Percentiles rank a stretch among this genome's conserved stretches.
phyloP scores from a whole-genome alignment of 92 coral and sea anemone genomes.

The Hydrozoanthus gracilis region DNA sequence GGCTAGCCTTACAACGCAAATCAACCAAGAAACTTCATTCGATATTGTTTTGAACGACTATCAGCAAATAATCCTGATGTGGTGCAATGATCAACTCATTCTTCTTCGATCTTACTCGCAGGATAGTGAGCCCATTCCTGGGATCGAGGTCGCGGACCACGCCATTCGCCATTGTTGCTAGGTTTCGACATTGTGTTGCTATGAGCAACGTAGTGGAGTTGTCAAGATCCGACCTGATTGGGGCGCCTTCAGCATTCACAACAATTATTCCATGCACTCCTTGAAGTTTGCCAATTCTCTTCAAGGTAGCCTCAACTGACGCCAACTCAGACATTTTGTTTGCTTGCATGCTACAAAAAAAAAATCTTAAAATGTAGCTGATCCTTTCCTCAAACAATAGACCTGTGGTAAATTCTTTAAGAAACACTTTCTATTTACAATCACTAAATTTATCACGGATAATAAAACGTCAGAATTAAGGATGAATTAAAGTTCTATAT shows the following conservation, averaged over 20 bases:
- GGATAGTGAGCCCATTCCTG: slow-evolving; percentile 70
- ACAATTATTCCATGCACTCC: slow-evolving; percentile 85
- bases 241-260: slow-evolving; percentile 83
- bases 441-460: too few species aligned
- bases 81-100: slow-evolving; percentile 89
- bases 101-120: slow-evolving; percentile 81
- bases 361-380: not conserved
- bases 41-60: slow-evolving; percentile 74
- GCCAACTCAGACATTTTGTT: slow-evolving; percentile 32
- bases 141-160: slow-evolving; percentile 87
- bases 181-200: slow-evolving; percentile 68
- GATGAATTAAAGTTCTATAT: too few species aligned
- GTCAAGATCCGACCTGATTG: slow-evolving; percentile 81
- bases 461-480: too few species aligned
- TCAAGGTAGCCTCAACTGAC: slow-evolving; percentile 67
- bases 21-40: slow-evolving; percentile 42
- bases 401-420: too few species aligned
- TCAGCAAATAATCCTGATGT: slow-evolving; percentile 66
- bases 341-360: not conserved
- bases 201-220: slow-evolving; percentile 76
- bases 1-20: too few species aligned
- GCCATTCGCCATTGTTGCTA: slow-evolving; percentile 67
- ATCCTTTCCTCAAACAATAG: too few species aligned
- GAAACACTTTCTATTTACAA: too few species aligned
- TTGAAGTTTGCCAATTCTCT: slow-evolving; percentile 71